A percentile compares a stretch with the other conserved stretches of the same genome.
These are phyloP conservation scores for Melinaea marsaeus DNA, from an alignment of 2,888 invertebrate genomes.

Conservation along the genomic window DNA sequence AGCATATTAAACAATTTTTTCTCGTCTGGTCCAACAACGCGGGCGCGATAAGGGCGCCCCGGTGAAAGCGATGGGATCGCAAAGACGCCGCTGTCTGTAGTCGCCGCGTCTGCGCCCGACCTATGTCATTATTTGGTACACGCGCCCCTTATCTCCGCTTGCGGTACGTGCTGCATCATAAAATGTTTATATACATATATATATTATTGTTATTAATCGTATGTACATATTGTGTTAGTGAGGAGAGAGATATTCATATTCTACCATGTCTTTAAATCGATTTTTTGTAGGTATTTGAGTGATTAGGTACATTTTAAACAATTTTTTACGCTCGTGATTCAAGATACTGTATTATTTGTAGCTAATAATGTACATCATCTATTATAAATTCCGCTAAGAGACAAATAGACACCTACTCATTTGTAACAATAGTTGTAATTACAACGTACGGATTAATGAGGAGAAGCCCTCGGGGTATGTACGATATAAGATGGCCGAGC, in stretches of 20 bases:
- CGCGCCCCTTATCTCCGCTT: slow-evolving; percentile 18
- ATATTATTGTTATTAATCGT: neutral
- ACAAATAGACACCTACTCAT: slow-evolving; percentile 5
- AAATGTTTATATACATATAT: neutral
- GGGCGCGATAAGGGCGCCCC: slow-evolving; percentile 42
- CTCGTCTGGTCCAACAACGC: slow-evolving; percentile 17
- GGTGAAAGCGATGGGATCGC: slow-evolving; percentile 42
- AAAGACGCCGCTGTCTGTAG: slow-evolving; percentile 59
- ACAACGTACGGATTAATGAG: slow-evolving; percentile 4
- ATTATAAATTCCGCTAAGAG: neutral
- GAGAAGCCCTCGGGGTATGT: neutral
- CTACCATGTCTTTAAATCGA: no score
- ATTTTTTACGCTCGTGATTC: no score
- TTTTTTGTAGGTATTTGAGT: no score
- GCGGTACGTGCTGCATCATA: neutral
- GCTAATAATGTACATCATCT: neutral
- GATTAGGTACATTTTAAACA: no score
- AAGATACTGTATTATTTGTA: neutral
- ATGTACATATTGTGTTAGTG: neutral
- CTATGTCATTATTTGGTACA: slow-evolving; percentile 20
- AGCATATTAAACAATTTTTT: neutral
- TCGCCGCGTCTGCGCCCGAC: slow-evolving; percentile 38
- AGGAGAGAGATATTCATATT: no score
- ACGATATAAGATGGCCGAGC: neutral
- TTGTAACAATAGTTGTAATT: slow-evolving; percentile 5